phyloP scores from a whole-genome alignment of 2,797 vertebrate genomes.

The Phoxinus dragarum region DNA sequence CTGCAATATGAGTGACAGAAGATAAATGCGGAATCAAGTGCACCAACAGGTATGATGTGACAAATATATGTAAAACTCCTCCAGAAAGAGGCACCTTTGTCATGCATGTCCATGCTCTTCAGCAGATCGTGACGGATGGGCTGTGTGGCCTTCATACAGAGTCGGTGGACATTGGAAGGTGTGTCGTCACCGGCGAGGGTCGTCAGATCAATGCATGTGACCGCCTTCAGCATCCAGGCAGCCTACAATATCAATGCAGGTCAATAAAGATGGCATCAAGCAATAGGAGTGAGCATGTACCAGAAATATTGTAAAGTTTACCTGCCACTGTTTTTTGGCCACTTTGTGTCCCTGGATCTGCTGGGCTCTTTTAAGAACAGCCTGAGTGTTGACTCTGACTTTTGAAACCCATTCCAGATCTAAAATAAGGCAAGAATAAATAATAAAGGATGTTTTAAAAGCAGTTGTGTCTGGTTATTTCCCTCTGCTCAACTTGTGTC shows the following conservation, averaged over 20 bases:
- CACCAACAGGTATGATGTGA: not conserved
- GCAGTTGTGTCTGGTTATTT: not conserved
- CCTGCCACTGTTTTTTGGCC: constrained; percentile 92
- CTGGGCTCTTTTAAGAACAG: constrained; percentile 86
- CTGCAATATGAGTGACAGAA: not conserved
- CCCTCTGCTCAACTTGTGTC: not conserved
- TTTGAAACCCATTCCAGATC: constrained; percentile 88
- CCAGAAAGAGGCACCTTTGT: constrained; percentile 77
- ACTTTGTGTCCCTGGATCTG: constrained; percentile 82
- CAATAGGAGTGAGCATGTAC: not conserved
- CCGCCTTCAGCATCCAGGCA: constrained; percentile 91
- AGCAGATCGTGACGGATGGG: constrained; percentile 87
- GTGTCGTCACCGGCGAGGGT: constrained; percentile 93
- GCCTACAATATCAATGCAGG: constrained; percentile 75
- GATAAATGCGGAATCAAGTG: not conserved
- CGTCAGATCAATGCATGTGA: constrained; percentile 93
- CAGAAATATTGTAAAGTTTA: constrained; percentile 62
- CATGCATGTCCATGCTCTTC: constrained; percentile 83
- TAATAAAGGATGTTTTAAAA: not conserved
- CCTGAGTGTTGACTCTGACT: constrained; percentile 88
- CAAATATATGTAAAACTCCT: not conserved
- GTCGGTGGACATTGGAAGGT: constrained; percentile 86
- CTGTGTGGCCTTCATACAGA: constrained; percentile 91
- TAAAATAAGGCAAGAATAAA: constrained; percentile 60
- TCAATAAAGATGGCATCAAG: not conserved